Conservation (phyloP, 92 coral and sea anemone species). For the Siderastrea siderea region DNA sequence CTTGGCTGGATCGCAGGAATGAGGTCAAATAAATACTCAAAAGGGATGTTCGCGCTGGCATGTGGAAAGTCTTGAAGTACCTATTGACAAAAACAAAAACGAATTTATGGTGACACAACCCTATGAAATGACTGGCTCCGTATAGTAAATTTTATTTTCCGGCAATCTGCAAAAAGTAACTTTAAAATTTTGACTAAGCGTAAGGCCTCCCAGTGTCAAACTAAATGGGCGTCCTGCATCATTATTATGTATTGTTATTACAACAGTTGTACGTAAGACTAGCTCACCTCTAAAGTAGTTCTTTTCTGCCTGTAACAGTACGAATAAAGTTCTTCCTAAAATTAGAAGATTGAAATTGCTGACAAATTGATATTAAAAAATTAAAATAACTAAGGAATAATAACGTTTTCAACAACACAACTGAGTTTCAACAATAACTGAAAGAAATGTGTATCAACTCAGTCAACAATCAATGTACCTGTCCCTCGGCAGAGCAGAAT, state of each 20-base stretch:
- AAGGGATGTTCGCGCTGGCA: conserved; percentile 87
- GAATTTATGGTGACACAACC: neutral
- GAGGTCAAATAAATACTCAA: conserved; percentile 91
- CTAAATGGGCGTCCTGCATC: too few species aligned
- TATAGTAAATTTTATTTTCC: too few species aligned
- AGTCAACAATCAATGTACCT: conserved; percentile 50
- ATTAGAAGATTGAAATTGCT: neutral
- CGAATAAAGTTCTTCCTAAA: conserved; percentile 97
- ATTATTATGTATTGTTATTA: too few species aligned
- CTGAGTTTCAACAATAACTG: neutral
- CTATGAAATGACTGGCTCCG: neutral
- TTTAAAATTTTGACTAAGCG: too few species aligned
- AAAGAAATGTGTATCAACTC: neutral
- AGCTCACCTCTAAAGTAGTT: conserved; percentile 80
- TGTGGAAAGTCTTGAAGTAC: conserved; percentile 93
- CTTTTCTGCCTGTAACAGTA: conserved; percentile 94
- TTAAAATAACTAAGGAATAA: too few species aligned
- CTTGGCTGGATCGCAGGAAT: conserved; percentile 94
- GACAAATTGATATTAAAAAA: too few species aligned
- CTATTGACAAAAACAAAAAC: conserved; percentile 31
- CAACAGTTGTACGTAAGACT: neutral
- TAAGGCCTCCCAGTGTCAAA: neutral
- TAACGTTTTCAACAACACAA: too few species aligned
- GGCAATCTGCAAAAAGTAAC: too few species aligned
- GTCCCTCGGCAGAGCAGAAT: conserved; percentile 95